Conservation (phyloP, 2,888 invertebrate genomes). For the Sminthurinus aureus region DNA sequence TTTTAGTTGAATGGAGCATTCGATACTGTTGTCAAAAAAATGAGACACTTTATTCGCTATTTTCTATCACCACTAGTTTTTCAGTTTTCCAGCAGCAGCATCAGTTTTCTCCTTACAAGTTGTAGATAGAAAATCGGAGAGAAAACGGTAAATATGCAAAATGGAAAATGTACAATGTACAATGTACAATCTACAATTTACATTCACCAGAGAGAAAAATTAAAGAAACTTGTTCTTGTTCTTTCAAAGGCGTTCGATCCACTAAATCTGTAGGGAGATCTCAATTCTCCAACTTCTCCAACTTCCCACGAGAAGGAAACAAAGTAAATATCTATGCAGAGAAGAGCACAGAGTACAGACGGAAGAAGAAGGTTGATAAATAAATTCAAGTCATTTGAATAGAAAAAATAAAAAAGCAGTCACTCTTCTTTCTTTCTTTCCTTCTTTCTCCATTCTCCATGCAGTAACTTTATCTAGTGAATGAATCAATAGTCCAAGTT, state of each 20-base stretch:
- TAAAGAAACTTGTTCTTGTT: neutral
- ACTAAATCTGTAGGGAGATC: neutral
- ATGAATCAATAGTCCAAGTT: too few species aligned
- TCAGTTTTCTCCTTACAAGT: too few species aligned
- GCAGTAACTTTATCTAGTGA: neutral
- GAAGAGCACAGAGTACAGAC: too few species aligned
- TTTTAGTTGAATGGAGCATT: neutral
- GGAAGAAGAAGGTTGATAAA: neutral
- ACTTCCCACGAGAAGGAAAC: too few species aligned
- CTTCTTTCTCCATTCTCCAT: neutral
- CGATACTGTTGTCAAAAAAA: neutral
- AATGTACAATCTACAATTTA: too few species aligned
- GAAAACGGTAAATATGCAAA: too few species aligned
- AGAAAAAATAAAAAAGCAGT: neutral
- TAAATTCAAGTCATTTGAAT: slow-evolving; percentile 9
- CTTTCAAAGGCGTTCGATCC: neutral
- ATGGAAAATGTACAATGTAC: too few species aligned
- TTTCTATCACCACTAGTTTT: neutral
- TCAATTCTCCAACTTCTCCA: neutral
- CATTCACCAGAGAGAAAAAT: neutral
- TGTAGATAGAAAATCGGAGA: too few species aligned
- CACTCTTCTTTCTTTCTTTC: neutral
- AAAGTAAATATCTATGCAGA: too few species aligned
- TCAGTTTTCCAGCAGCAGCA: too few species aligned
- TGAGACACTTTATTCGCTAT: neutral